These are phyloP conservation scores for Dolichopus griseipennis DNA, from an alignment of 2,888 invertebrate species.

Conservation along the genomic window DNA sequence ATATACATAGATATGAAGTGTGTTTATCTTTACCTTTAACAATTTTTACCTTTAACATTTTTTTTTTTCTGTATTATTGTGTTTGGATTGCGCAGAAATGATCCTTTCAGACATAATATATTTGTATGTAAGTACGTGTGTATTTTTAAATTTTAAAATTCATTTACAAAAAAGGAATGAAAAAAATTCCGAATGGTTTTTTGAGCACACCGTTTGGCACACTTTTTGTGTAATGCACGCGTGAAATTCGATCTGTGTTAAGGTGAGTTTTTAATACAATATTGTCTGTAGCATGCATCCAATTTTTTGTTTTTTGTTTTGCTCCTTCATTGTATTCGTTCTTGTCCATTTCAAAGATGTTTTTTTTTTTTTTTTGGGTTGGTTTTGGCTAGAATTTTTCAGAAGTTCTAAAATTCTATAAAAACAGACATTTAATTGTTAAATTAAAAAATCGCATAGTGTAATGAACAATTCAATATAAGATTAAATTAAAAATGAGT, in stretches of 20 bases:
- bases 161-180: too few relatives aligned
- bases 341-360: too few relatives aligned
- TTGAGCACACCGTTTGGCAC: slow-evolving; percentile 2
- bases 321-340: background rate
- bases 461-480: background rate
- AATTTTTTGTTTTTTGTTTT: background rate
- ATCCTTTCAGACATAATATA: background rate
- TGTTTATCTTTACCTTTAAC: background rate
- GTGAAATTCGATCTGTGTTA: slow-evolving; percentile 6
- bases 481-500: background rate
- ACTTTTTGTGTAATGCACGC: slow-evolving; percentile 6
- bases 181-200: background rate
- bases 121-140: background rate
- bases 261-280: background rate
- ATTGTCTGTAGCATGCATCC: background rate
- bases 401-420: too few relatives aligned
- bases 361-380: too few relatives aligned
- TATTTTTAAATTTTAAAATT: too few relatives aligned
- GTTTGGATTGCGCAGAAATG: background rate
- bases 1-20: background rate
- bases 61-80: background rate
- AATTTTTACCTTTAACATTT: background rate
- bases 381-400: background rate
- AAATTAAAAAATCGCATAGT: too few relatives aligned
- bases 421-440: too few relatives aligned